These are phyloP conservation scores for Sandelia bainsii DNA, from an alignment of 2,797 vertebrate species.

Conservation along the genomic window DNA sequence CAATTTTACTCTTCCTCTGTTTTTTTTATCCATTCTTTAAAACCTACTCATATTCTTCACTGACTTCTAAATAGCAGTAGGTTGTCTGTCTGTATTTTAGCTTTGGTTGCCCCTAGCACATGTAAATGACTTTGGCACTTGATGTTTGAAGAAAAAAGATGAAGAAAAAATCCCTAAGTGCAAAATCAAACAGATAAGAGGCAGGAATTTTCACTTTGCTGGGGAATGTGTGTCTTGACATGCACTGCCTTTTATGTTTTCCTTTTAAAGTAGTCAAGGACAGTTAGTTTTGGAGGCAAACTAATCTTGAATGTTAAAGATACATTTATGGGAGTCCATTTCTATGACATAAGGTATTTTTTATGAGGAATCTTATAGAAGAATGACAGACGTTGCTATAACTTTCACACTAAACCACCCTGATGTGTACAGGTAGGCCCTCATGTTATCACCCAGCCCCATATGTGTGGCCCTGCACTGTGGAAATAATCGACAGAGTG, in stretches of 20 bases:
- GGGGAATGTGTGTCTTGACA: conserved; percentile 85
- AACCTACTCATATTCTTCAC: conserved; percentile 48
- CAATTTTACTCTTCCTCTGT: conserved; percentile 49
- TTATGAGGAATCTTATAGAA: conserved; percentile 18
- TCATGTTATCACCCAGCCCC: conserved; percentile 61
- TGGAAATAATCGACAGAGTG: conserved; percentile 41
- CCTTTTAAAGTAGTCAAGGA: conserved; percentile 85
- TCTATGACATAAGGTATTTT: conserved; percentile 30
- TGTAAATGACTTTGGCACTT: conserved; percentile 89
- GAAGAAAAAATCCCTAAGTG: conserved; percentile 87
- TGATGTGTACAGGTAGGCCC: conserved; percentile 31
- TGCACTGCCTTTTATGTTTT: conserved; percentile 84
- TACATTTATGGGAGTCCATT: conserved; percentile 59
- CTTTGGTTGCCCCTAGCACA: conserved; percentile 84
- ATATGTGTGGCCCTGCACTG: conserved; percentile 54
- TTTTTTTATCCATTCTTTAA: conserved; percentile 50
- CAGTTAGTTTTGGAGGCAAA: conserved; percentile 77
- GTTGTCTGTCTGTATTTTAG: conserved; percentile 86
- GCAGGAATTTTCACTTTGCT: conserved; percentile 83
- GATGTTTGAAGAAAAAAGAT: conserved; percentile 89
- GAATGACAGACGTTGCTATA: conserved; percentile 22
- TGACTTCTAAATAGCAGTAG: conserved; percentile 75
- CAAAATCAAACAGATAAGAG: conserved; percentile 89
- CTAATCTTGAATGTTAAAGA: conserved; percentile 64
- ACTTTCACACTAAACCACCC: conserved; percentile 31